These are phyloP conservation scores for Cyanoramphus novaezelandiae DNA, from an alignment of 2,113 vertebrate species.

Conservation along the genomic window DNA sequence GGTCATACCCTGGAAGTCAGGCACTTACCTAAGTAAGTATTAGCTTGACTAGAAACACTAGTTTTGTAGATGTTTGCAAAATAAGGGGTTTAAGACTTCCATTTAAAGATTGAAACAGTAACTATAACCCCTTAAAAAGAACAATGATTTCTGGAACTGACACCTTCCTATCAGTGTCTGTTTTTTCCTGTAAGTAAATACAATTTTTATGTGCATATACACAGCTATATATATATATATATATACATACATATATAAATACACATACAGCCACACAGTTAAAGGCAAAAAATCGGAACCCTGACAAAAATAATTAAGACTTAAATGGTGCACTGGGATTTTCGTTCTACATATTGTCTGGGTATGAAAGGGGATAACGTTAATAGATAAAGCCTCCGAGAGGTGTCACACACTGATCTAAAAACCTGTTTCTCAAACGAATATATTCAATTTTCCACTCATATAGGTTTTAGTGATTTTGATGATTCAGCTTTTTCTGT, in stretches of 20 bases:
- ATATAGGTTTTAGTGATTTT: neutral
- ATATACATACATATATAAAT: neutral
- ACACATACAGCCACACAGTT: neutral
- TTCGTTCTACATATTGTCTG: neutral
- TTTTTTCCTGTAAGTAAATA: neutral
- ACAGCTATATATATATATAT: neutral
- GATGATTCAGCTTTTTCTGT: neutral
- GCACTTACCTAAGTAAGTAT: neutral
- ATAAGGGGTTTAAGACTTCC: neutral
- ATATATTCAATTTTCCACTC: neutral
- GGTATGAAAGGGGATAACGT: neutral
- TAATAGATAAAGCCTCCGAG: neutral
- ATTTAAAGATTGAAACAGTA: neutral
- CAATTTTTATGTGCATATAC: neutral
- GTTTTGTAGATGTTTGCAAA: neutral
- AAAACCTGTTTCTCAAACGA: neutral
- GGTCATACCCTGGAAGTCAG: neutral
- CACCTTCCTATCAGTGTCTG: neutral
- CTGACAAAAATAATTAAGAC: conserved; percentile 23
- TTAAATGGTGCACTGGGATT: neutral
- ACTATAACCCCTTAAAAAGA: neutral
- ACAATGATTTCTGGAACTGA: neutral
- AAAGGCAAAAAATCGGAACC: neutral
- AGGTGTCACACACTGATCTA: neutral
- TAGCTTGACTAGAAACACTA: neutral